Evolutionary conservation across 2,888 invertebrate species (phyloP).

Genomic region (Tenthredo livida): DNA sequence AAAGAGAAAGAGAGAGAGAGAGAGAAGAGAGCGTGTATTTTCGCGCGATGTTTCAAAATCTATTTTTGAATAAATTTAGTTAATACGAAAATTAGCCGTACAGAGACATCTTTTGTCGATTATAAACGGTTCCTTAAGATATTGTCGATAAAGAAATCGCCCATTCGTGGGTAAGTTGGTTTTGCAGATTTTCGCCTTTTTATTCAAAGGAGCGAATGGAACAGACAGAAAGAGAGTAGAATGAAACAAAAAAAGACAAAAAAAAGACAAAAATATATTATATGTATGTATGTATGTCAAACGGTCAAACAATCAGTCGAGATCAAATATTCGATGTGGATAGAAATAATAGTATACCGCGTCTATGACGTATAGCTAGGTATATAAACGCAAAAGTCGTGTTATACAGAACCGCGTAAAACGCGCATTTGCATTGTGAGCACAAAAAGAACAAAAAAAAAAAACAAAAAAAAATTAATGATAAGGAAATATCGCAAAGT

Average conservation of each 20-base stretch:
- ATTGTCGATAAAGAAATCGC: neutral
- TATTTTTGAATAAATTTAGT: constrained; percentile 24
- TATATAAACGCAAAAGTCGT: neutral
- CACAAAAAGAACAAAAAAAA: too few relatives aligned
- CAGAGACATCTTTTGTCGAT: constrained; percentile 19
- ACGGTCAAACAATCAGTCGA: constrained; percentile 11
- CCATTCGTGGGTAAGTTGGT: neutral
- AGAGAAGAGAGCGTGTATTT: neutral
- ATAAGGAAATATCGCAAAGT: too few relatives aligned
- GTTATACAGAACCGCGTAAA: too few relatives aligned
- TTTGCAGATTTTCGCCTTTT: neutral
- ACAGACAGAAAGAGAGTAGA: neutral
- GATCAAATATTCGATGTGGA: constrained; percentile 1
- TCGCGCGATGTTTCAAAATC: neutral
- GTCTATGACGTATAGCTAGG: neutral
- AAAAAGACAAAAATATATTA: too few relatives aligned
- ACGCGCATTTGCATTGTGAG: too few relatives aligned
- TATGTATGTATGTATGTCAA: constrained; percentile 20
- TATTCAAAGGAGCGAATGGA: neutral
- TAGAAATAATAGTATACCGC: neutral
- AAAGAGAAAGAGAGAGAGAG: too few relatives aligned
- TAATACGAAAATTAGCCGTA: neutral
- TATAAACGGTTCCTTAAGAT: neutral
- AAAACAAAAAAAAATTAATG: too few relatives aligned
- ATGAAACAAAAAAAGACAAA: neutral